Conservation (phyloP, 53 echinoderm and acorn worm genomes). For the Apostichopus leukothele region DNA sequence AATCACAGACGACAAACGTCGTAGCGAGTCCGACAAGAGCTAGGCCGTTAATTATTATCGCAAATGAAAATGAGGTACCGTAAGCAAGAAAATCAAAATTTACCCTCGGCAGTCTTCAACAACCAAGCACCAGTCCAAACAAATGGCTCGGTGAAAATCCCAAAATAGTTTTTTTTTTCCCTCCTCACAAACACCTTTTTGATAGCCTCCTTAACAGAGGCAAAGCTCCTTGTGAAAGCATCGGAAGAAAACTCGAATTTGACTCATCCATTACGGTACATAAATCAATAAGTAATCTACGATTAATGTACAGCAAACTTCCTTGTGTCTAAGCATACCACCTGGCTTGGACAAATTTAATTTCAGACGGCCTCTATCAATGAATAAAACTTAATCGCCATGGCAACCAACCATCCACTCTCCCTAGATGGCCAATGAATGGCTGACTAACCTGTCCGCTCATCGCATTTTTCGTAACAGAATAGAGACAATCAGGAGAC, state of each 20-base stretch:
- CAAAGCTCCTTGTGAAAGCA: constrained; percentile 18
- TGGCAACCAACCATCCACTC: constrained; percentile 37
- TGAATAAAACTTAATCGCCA: constrained; percentile 49
- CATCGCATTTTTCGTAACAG: constrained; percentile 16
- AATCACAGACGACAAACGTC: no score
- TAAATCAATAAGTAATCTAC: constrained; percentile 51
- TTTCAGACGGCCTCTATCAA: constrained; percentile 17
- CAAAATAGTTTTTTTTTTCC: not conserved
- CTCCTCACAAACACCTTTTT: not conserved
- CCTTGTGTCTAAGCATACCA: constrained; percentile 38
- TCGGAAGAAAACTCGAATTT: constrained; percentile 14
- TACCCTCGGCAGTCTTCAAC: no score
- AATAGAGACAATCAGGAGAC: constrained; percentile 21
- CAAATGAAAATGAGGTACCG: no score
- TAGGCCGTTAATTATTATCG: no score
- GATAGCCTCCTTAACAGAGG: not conserved
- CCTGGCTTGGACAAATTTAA: constrained; percentile 41
- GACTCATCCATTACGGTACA: constrained; percentile 43
- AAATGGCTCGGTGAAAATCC: not conserved
- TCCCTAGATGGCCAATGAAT: constrained; percentile 31
- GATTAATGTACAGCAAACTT: constrained; percentile 46
- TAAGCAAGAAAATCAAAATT: no score
- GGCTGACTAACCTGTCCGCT: not conserved
- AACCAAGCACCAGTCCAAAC: not conserved
- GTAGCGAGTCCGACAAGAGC: no score